phyloP scores from a whole-genome alignment of 1,140 invertebrate species.

The Matsumurasca onukii region DNA sequence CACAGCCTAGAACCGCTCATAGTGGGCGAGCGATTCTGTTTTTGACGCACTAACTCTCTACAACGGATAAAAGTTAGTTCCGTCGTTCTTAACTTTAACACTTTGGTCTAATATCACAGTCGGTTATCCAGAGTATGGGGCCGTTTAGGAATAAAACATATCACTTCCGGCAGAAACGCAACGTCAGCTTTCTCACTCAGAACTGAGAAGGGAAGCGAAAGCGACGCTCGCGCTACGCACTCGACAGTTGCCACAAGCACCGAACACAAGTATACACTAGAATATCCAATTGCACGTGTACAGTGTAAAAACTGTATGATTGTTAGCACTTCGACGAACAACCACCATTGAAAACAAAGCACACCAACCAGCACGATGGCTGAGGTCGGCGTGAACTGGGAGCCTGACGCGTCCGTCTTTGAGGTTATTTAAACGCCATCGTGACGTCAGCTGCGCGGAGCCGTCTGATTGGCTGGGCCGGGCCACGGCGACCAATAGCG shows the following conservation, averaged over 20 bases:
- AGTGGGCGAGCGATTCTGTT: not conserved
- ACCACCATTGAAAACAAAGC: constrained; percentile 38
- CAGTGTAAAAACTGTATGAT: constrained; percentile 41
- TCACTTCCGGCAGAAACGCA: constrained; percentile 22
- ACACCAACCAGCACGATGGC: constrained; percentile 22
- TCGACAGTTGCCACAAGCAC: constrained; percentile 28
- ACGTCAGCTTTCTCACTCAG: constrained; percentile 17
- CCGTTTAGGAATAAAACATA: constrained; percentile 27
- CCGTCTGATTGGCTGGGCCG: constrained; percentile 10
- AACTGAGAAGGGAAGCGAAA: not conserved
- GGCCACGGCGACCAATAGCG: constrained; percentile 10
- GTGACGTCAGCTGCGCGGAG: constrained; percentile 12
- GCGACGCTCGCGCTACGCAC: constrained; percentile 10
- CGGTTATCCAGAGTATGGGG: constrained; percentile 26
- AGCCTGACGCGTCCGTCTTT: not conserved
- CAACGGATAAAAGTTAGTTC: not conserved
- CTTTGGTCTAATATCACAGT: constrained; percentile 40
- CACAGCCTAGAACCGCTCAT: constrained; percentile 26
- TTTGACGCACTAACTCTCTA: not conserved
- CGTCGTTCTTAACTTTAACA: not conserved
- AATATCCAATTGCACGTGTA: constrained; percentile 41
- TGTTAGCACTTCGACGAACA: constrained; percentile 36
- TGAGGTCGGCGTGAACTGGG: constrained; percentile 17
- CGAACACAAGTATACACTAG: constrained; percentile 27
- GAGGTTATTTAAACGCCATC: constrained; percentile 16